Conservation (phyloP, 2,888 invertebrate genomes). For the Troides helena region DNA sequence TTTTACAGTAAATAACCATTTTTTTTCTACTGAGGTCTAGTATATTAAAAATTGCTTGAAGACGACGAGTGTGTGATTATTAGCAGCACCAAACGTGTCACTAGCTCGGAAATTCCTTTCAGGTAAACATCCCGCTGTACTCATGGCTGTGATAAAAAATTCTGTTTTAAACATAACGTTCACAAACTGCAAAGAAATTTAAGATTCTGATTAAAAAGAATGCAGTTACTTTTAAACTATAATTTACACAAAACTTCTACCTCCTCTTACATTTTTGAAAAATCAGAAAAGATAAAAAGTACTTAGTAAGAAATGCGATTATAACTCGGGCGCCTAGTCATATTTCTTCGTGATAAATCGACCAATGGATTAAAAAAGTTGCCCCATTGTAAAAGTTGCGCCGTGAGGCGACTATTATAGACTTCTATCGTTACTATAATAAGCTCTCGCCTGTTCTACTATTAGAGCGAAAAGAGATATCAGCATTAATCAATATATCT, state of each 20-base stretch:
- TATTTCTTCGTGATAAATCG: slow-evolving; percentile 24
- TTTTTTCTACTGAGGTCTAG: too few relatives aligned
- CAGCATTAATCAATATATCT: neutral
- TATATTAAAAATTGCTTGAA: too few relatives aligned
- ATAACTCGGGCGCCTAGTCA: slow-evolving; percentile 13
- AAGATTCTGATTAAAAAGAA: neutral
- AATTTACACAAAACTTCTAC: neutral
- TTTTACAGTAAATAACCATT: too few relatives aligned
- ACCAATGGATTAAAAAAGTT: slow-evolving; percentile 26
- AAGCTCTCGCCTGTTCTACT: neutral
- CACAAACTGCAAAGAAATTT: neutral
- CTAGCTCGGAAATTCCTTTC: too few relatives aligned
- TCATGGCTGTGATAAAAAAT: too few relatives aligned
- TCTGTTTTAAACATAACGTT: too few relatives aligned
- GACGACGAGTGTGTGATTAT: too few relatives aligned
- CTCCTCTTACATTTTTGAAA: slow-evolving; percentile 11
- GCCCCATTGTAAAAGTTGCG: slow-evolving; percentile 14
- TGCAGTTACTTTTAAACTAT: neutral
- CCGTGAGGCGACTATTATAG: slow-evolving; percentile 5
- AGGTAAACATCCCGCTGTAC: too few relatives aligned
- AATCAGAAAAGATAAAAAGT: slow-evolving; percentile 19
- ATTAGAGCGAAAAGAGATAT: neutral
- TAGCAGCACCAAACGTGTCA: too few relatives aligned
- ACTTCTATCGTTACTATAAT: slow-evolving; percentile 3
- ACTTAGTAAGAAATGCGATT: slow-evolving; percentile 23